Percentiles rank a stretch among this genome's conserved stretches.
These are phyloP conservation scores for Drosophila bunnanda DNA, from an alignment of 2,888 invertebrate species.

Conservation along the genomic window DNA sequence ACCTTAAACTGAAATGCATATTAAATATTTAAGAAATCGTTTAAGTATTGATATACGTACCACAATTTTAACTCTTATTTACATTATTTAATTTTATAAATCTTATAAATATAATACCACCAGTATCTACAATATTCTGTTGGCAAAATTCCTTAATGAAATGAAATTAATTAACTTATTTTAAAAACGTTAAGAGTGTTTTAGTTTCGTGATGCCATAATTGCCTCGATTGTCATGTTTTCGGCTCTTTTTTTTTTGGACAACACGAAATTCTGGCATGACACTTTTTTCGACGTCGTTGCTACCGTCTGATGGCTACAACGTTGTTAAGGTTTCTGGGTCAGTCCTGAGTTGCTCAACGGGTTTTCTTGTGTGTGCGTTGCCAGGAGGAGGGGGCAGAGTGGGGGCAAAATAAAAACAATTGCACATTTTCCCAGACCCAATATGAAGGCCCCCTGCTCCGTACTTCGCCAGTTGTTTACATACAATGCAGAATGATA, in stretches of 20 bases:
- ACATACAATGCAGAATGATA: constrained; percentile 60
- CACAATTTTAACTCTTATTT: not conserved
- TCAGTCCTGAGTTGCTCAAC: constrained; percentile 62
- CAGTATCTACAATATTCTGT: not conserved
- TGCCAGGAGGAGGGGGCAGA: not conserved
- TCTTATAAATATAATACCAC: not conserved
- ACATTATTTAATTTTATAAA: not conserved
- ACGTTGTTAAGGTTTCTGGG: constrained; percentile 64
- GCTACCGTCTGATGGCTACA: constrained; percentile 26
- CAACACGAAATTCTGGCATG: constrained; percentile 63
- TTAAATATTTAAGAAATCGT: too few relatives aligned
- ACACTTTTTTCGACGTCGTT: constrained; percentile 57
- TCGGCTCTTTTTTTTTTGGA: constrained; percentile 29
- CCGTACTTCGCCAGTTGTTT: constrained; percentile 22
- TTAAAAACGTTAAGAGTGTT: constrained; percentile 13
- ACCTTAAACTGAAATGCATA: too few relatives aligned
- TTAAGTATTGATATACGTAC: too few relatives aligned
- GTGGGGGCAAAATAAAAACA: constrained; percentile 50
- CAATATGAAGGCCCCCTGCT: constrained; percentile 22
- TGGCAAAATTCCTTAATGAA: too few relatives aligned
- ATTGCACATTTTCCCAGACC: constrained; percentile 73
- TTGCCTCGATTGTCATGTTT: constrained; percentile 20
- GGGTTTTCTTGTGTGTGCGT: constrained; percentile 56
- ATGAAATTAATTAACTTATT: not conserved
- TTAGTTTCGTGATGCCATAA: constrained; percentile 6